These are phyloP conservation scores for Nymphalis polychloros DNA, from an alignment of 2,888 invertebrate genomes.

Conservation along the genomic window DNA sequence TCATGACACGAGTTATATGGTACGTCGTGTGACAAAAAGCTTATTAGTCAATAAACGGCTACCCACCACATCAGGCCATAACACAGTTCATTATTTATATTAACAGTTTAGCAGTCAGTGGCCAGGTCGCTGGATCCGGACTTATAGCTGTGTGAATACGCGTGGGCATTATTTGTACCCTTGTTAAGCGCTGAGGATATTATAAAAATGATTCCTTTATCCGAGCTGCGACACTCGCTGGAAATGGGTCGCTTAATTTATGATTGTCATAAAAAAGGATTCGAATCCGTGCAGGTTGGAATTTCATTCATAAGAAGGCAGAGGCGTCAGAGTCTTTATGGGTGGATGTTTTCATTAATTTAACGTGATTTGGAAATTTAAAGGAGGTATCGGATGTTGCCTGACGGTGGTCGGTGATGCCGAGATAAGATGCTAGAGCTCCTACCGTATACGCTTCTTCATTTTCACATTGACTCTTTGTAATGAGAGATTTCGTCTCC, in stretches of 20 bases:
- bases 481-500: neutral
- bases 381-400: slow-evolving; percentile 68
- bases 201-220: slow-evolving; percentile 82
- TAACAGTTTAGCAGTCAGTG: slow-evolving; percentile 81
- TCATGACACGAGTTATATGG: slow-evolving; percentile 52
- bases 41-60: slow-evolving; percentile 75
- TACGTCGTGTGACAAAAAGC: slow-evolving; percentile 66
- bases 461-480: neutral
- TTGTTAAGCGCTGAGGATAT: slow-evolving; percentile 81
- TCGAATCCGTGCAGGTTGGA: slow-evolving; percentile 75
- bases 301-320: slow-evolving; percentile 83
- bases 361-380: slow-evolving; percentile 70
- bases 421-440: slow-evolving; percentile 62
- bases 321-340: slow-evolving; percentile 81
- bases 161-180: slow-evolving; percentile 81
- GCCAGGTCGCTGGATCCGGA: slow-evolving; percentile 69
- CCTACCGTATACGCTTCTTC: slow-evolving; percentile 56
- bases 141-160: slow-evolving; percentile 79
- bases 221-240: slow-evolving; percentile 79
- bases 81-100: slow-evolving; percentile 82
- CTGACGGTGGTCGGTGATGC: slow-evolving; percentile 59
- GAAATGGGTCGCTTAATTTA: slow-evolving; percentile 81
- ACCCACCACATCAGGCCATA: slow-evolving; percentile 73
- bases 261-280: slow-evolving; percentile 79
- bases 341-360: slow-evolving; percentile 82